Conservation (phyloP, 1,140 invertebrate species). For the Drosophila tani region DNA sequence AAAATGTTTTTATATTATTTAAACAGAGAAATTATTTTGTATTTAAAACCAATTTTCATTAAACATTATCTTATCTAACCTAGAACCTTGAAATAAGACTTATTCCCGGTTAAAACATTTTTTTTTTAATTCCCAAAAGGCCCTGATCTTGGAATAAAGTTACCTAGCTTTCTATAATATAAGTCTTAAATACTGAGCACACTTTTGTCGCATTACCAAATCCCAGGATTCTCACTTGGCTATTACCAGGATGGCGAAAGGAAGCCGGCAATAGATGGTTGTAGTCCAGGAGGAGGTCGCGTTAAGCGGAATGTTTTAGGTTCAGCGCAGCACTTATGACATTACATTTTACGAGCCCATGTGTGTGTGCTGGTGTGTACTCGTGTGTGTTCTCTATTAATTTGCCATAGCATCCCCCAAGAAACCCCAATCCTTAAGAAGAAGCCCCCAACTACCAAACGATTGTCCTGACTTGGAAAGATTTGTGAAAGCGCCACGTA, state of each 20-base stretch:
- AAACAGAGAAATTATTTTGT: too few species aligned
- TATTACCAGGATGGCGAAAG: constrained; percentile 41
- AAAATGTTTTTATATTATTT: too few species aligned
- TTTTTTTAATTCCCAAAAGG: neutral
- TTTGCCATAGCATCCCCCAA: constrained; percentile 71
- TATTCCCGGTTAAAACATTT: too few species aligned
- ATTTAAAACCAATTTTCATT: too few species aligned
- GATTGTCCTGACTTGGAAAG: constrained; percentile 71
- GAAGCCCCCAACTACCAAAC: constrained; percentile 13
- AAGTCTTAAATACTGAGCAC: constrained; percentile 11
- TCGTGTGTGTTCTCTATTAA: constrained; percentile 71
- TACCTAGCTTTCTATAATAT: neutral
- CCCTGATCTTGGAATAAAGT: neutral
- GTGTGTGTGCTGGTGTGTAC: constrained; percentile 16
- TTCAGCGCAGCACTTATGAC: constrained; percentile 77
- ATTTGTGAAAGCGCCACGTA: constrained; percentile 81
- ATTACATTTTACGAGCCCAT: constrained; percentile 72
- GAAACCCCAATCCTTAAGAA: neutral
- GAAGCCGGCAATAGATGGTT: constrained; percentile 50
- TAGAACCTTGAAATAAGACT: neutral
- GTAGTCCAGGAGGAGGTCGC: constrained; percentile 44
- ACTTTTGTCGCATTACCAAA: neutral
- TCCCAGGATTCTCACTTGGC: constrained; percentile 43
- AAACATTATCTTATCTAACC: too few species aligned
- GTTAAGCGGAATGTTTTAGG: constrained; percentile 80